Evolutionary conservation across 2,113 vertebrate species (phyloP).

Genomic region (Desmodus rotundus): DNA sequence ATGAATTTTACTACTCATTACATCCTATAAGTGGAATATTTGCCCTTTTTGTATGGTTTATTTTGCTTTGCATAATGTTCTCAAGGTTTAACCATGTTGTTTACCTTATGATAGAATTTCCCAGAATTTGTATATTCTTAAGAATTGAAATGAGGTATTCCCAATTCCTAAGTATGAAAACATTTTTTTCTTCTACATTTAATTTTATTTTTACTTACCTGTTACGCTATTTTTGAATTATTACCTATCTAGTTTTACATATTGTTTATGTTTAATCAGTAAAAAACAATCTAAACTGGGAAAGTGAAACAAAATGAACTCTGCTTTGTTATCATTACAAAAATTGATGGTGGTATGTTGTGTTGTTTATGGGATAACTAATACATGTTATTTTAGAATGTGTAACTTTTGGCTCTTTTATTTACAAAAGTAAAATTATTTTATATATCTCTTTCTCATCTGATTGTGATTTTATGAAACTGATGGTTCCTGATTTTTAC

Average conservation of each 20-base stretch:
- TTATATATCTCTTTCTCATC: not conserved
- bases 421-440: not conserved
- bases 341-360: not conserved
- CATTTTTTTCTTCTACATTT: not conserved
- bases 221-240: constrained; percentile 5
- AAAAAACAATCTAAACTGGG: not conserved
- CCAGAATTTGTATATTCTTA: not conserved
- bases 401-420: not conserved
- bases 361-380: not conserved
- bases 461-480: constrained; percentile 36
- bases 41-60: not conserved
- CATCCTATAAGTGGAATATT: not conserved
- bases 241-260: not conserved
- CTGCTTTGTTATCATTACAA: not conserved
- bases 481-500: not conserved
- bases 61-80: not conserved
- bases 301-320: constrained; percentile 4
- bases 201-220: not conserved
- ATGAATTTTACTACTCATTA: not conserved
- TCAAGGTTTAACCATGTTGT: not conserved
- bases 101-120: not conserved
- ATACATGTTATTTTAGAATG: not conserved
- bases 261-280: constrained; percentile 14
- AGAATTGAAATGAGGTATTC: not conserved
- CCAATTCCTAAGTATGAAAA: not conserved